Percentiles rank a stretch among this genome's conserved stretches.
These are phyloP conservation scores for Taxidea taxus DNA, from an alignment of 2,113 vertebrate genomes.

Conservation along the genomic window DNA sequence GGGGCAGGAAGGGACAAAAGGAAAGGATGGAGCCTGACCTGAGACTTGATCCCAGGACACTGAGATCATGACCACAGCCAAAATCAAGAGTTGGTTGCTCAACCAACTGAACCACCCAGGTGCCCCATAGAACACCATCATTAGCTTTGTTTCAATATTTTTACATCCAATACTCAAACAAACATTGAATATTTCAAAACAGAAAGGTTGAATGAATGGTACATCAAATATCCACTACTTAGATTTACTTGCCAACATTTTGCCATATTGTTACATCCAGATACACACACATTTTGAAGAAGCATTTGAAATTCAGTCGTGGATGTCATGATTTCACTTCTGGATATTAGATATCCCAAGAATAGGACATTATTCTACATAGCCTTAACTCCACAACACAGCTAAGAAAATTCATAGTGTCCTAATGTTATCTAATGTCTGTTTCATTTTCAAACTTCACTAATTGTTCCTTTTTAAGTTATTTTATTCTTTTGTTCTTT, in stretches of 20 bases:
- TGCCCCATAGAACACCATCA: neutral
- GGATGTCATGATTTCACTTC: neutral
- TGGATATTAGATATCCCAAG: neutral
- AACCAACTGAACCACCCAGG: neutral
- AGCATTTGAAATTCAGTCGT: neutral
- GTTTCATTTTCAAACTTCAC: neutral
- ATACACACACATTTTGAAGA: neutral
- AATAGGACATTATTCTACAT: neutral
- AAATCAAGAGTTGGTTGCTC: neutral
- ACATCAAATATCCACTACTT: neutral
- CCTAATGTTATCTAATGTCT: neutral
- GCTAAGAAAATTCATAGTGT: neutral
- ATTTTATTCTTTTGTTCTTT: neutral
- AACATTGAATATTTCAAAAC: neutral
- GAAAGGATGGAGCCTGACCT: neutral
- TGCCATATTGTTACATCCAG: neutral
- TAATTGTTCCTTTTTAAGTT: neutral
- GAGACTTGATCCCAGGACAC: neutral
- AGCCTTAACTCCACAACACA: neutral
- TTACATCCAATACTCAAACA: neutral
- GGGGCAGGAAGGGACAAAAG: neutral
- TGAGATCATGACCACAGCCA: neutral
- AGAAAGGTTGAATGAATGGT: neutral
- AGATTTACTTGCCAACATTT: neutral
- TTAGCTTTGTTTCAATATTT: neutral